Conservation (phyloP, 1,140 invertebrate genomes). For the Euura saliciscinereae region DNA sequence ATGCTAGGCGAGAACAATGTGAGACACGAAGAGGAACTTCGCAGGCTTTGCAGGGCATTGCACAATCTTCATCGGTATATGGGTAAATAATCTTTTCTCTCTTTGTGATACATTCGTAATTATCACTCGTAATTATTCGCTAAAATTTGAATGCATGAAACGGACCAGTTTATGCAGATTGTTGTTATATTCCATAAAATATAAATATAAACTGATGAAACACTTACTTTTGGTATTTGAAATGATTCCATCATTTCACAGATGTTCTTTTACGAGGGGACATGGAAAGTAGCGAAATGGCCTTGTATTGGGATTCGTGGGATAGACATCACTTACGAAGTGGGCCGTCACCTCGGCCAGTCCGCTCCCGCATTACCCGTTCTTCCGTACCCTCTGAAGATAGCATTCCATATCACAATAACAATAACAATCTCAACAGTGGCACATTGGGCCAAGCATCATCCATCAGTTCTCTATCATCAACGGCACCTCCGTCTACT, state of each 20-base stretch:
- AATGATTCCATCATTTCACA: constrained; percentile 38
- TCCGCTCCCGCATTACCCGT: constrained; percentile 58
- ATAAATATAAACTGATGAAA: too few species aligned
- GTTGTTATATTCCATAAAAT: too few species aligned
- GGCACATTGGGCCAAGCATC: constrained; percentile 48
- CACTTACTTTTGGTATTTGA: constrained; percentile 6
- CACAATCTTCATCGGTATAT: constrained; percentile 85
- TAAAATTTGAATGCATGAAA: not conserved
- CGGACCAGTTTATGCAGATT: not conserved
- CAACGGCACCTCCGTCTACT: constrained; percentile 67
- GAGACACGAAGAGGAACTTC: constrained; percentile 78
- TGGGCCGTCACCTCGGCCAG: constrained; percentile 66
- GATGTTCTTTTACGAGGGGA: constrained; percentile 68
- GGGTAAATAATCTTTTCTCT: constrained; percentile 58
- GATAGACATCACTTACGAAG: constrained; percentile 67
- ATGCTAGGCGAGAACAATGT: constrained; percentile 70
- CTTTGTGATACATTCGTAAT: not conserved
- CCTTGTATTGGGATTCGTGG: constrained; percentile 94
- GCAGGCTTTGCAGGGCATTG: constrained; percentile 79
- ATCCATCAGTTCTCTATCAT: constrained; percentile 51
- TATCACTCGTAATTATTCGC: constrained; percentile 2
- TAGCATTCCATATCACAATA: constrained; percentile 58
- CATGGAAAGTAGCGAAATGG: constrained; percentile 66
- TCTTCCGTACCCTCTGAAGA: constrained; percentile 69
- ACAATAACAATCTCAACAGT: constrained; percentile 49